phyloP scores from a whole-genome alignment of 2,797 vertebrate species.

The Bradypodion pumilum region DNA sequence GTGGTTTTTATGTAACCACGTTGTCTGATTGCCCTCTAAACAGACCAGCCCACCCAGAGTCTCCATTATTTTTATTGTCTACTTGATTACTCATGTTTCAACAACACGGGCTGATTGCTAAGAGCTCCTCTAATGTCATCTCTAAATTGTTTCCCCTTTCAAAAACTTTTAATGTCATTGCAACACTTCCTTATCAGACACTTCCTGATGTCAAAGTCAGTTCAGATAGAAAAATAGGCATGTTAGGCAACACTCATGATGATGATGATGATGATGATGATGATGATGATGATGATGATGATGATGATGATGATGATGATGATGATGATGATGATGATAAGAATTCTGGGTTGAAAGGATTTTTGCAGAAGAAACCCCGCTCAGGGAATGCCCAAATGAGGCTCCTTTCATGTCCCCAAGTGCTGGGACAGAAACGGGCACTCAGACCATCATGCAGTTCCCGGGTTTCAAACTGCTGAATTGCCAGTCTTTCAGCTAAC shows the following conservation, averaged over 20 bases:
- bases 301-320: too few species aligned
- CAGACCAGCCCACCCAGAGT: constrained; percentile 39
- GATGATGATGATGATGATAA: too few species aligned
- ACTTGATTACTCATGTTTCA: constrained; percentile 63
- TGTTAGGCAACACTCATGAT: background rate
- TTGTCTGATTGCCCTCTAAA: constrained; percentile 50
- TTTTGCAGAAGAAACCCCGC: too few species aligned
- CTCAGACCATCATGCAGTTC: too few species aligned
- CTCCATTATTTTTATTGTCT: constrained; percentile 44
- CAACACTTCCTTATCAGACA: constrained; percentile 3
- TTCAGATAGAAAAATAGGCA: background rate
- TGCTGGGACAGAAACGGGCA: too few species aligned
- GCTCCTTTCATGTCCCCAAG: too few species aligned
- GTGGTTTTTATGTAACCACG: background rate
- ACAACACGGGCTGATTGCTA: constrained; percentile 68
- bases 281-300: too few species aligned
- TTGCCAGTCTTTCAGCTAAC: too few species aligned
- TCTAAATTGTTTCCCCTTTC: constrained; percentile 11
- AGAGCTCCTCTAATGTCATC: constrained; percentile 46
- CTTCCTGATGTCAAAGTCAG: background rate
- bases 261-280: too few species aligned
- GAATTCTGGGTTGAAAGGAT: too few species aligned
- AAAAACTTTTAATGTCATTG: constrained; percentile 45
- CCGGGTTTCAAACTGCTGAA: too few species aligned
- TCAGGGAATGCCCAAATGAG: too few species aligned